Evolutionary conservation across 2,888 invertebrate species (phyloP).

Genomic region (Tanaodytes sp.): DNA sequence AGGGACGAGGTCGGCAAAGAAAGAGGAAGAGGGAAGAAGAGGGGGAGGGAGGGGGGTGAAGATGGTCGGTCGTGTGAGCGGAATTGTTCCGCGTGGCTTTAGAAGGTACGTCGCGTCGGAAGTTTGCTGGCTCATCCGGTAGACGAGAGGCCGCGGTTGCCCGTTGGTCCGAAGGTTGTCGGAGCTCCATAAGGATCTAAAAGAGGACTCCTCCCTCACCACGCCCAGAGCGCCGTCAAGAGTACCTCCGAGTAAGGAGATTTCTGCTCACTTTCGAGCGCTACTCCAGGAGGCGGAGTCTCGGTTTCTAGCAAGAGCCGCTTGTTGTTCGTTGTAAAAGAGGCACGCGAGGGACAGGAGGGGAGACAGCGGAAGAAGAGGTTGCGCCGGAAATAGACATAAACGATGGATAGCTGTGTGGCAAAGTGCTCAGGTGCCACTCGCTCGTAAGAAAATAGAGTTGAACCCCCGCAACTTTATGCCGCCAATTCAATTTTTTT

Average conservation of each 20-base stretch:
- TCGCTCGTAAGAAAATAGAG: conserved; percentile 7
- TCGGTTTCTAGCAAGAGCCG: conserved; percentile 64
- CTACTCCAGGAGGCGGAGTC: conserved; percentile 70
- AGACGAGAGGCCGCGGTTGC: no score
- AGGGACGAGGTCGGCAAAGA: no score
- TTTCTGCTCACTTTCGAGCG: conserved; percentile 53
- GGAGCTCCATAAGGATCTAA: conserved; percentile 47
- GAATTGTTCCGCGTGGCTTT: conserved; percentile 12
- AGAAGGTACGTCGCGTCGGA: conserved; percentile 49
- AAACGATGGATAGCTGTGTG: no score
- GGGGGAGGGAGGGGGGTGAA: no score
- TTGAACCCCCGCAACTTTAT: conserved; percentile 4
- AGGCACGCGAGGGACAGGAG: conserved; percentile 2
- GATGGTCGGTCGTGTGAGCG: conserved; percentile 10
- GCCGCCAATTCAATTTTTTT: conserved; percentile 3
- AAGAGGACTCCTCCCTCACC: conserved; percentile 66
- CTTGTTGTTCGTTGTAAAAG: conserved; percentile 39
- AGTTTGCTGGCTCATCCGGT: no score
- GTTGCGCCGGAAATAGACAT: conserved; percentile 27
- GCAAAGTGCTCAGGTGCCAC: conserved; percentile 10
- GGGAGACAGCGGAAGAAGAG: conserved; percentile 43
- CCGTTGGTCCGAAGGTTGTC: conserved; percentile 47
- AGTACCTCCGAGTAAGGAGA: conserved; percentile 58
- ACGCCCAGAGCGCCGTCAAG: conserved; percentile 61
- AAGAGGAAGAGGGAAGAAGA: no score